These are phyloP conservation scores for Drosophila pachea DNA, from an alignment of 1,140 invertebrate species.

Conservation along the genomic window DNA sequence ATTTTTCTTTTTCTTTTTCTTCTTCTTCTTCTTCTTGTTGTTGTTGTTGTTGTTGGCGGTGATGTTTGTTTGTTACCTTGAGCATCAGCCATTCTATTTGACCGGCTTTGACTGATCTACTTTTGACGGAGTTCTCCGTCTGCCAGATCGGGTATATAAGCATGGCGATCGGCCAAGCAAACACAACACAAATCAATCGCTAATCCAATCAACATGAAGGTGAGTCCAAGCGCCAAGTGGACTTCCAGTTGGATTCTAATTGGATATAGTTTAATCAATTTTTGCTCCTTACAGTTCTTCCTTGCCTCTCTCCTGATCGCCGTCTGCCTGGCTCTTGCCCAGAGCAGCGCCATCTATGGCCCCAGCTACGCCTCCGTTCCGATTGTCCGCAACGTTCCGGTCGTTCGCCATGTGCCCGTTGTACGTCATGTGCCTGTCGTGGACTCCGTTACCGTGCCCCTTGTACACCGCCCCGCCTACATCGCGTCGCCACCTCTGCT, in stretches of 20 bases:
- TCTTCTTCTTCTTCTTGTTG: too few species aligned
- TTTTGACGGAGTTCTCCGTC: constrained; percentile 41
- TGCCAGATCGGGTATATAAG: constrained; percentile 59
- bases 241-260: not conserved
- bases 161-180: constrained; percentile 4
- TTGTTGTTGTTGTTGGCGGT: too few species aligned
- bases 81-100: constrained; percentile 35
- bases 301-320: constrained; percentile 56
- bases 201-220: constrained; percentile 59
- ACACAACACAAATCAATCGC: constrained; percentile 55
- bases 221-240: constrained; percentile 29
- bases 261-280: not conserved
- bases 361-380: constrained; percentile 38
- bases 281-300: constrained; percentile 46
- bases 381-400: constrained; percentile 7
- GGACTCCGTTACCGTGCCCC: constrained; percentile 36
- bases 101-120: constrained; percentile 52
- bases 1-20: too few species aligned
- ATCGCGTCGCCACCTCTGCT: constrained; percentile 42
- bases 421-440: constrained; percentile 40
- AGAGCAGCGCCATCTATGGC: constrained; percentile 58
- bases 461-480: constrained; percentile 43
- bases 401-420: constrained; percentile 3
- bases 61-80: constrained; percentile 23
- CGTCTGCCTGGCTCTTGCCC: constrained; percentile 53